These are phyloP conservation scores for Gallinago nigripennis DNA, from an alignment of 2,797 vertebrate species.

Conservation along the genomic window DNA sequence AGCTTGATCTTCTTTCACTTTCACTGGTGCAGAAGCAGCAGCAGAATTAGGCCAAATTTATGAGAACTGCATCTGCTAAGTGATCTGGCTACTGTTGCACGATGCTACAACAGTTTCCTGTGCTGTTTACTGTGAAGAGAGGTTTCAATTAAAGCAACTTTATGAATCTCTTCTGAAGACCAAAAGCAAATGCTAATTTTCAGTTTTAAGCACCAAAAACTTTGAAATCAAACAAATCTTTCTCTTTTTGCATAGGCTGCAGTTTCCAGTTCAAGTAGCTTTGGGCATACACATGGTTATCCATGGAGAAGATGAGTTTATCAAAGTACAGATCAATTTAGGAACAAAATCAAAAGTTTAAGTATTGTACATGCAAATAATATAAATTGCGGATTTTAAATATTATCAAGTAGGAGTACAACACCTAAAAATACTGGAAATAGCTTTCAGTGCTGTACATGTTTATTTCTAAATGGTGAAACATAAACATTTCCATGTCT, in stretches of 20 bases:
- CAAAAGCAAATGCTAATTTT: neutral
- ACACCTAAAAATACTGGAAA: neutral
- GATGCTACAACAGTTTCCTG: neutral
- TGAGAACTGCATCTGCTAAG: neutral
- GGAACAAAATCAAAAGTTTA: neutral
- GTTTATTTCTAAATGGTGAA: neutral
- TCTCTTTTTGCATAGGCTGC: neutral
- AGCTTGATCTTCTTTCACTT: slow-evolving; percentile 36
- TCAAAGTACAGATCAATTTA: neutral
- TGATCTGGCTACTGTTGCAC: neutral
- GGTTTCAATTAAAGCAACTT: neutral
- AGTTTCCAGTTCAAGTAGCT: neutral
- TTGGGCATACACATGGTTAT: neutral
- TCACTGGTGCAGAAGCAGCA: neutral
- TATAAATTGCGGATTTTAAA: neutral
- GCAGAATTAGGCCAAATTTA: slow-evolving; percentile 4
- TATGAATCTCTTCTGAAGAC: neutral
- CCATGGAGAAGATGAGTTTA: neutral
- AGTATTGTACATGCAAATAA: neutral
- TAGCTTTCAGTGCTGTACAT: neutral
- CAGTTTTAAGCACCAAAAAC: neutral
- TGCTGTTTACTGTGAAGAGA: neutral
- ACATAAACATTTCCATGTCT: neutral
- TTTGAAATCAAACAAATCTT: neutral
- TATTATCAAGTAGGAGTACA: neutral